phyloP scores from a whole-genome alignment of 2,888 invertebrate species.

The Caenorhabditis becei region DNA sequence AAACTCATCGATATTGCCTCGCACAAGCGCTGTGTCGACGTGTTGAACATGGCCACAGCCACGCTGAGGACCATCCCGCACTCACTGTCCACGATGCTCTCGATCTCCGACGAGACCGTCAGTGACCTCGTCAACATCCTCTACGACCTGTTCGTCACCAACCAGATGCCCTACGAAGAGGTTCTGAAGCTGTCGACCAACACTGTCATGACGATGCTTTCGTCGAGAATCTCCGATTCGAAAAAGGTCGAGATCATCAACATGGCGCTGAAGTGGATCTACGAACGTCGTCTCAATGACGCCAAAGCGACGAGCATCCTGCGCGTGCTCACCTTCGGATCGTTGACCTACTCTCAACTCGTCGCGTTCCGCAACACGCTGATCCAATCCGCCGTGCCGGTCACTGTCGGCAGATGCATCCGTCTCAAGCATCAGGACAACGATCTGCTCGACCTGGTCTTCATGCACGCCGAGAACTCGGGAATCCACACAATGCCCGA shows the following conservation, averaged over 20 bases:
- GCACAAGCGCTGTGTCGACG: slow-evolving; percentile 18
- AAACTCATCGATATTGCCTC: slow-evolving; percentile 30
- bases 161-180: slow-evolving; percentile 18
- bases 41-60: slow-evolving; percentile 42
- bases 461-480: slow-evolving; percentile 25
- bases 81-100: slow-evolving; percentile 33
- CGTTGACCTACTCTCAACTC: slow-evolving; percentile 37
- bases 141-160: slow-evolving; percentile 6
- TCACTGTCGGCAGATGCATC: slow-evolving; percentile 39
- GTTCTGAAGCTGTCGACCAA: slow-evolving; percentile 27
- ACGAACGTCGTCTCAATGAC: slow-evolving; percentile 38
- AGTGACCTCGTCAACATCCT: slow-evolving; percentile 24
- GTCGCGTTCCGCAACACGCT: slow-evolving; percentile 30
- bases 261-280: slow-evolving; percentile 48
- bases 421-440: slow-evolving; percentile 24
- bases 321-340: slow-evolving; percentile 27
- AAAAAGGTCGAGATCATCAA: slow-evolving; percentile 49
- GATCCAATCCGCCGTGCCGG: slow-evolving; percentile 40
- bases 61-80: slow-evolving; percentile 43
- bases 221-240: slow-evolving; percentile 25
- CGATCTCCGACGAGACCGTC: slow-evolving; percentile 32
- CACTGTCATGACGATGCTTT: slow-evolving; percentile 32
- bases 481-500: background rate
- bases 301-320: slow-evolving; percentile 34
- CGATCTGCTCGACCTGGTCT: slow-evolving; percentile 35